Conservation (phyloP, 1,140 invertebrate genomes). For the Drosophila equinoxialis region DNA sequence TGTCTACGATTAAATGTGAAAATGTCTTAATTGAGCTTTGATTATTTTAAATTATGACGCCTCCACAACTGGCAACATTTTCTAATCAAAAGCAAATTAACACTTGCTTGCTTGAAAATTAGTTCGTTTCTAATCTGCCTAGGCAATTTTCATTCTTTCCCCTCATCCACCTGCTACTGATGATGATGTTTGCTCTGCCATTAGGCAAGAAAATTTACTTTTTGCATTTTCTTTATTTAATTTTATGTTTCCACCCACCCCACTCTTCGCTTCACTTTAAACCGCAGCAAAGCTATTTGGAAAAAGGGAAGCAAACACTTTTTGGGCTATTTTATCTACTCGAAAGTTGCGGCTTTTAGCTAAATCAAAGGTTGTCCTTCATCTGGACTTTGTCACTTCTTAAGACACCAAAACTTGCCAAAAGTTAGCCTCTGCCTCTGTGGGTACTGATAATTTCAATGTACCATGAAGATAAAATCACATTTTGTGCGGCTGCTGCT, state of each 20-base stretch:
- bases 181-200: no score
- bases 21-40: slow-evolving; percentile 21
- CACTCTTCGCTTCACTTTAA: neutral
- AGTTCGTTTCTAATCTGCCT: neutral
- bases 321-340: slow-evolving; percentile 19
- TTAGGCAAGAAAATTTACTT: neutral
- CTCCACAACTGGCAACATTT: neutral
- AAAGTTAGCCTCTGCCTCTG: neutral
- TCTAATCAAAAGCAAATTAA: slow-evolving; percentile 13
- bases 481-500: neutral
- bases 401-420: slow-evolving; percentile 6
- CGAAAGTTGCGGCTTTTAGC: slow-evolving; percentile 33
- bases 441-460: neutral
- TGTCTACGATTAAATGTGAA: slow-evolving; percentile 16
- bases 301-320: slow-evolving; percentile 2
- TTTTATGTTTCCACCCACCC: slow-evolving; percentile 14
- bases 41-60: slow-evolving; percentile 20
- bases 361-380: slow-evolving; percentile 21
- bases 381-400: slow-evolving; percentile 37
- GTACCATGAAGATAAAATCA: neutral
- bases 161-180: neutral
- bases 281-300: slow-evolving; percentile 39
- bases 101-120: slow-evolving; percentile 5
- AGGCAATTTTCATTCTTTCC: neutral
- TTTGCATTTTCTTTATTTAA: neutral